Percentiles rank a stretch among this genome's conserved stretches.
Conservation (phyloP, 2,888 invertebrate genomes). For the Chironomus tentans region DNA sequence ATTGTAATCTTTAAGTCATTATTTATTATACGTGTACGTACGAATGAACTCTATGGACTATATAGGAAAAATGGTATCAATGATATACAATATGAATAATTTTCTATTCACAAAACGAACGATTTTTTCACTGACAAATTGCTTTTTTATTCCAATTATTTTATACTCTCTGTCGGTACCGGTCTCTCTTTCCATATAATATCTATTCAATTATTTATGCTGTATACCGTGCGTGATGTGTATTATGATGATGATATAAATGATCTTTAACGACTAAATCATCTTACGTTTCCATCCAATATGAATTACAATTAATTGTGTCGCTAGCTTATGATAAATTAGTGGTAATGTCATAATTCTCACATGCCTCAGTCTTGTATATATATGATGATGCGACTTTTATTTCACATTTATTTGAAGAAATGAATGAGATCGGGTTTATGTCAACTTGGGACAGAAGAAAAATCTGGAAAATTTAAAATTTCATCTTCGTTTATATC, state of each 20-base stretch:
- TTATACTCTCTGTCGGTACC: background rate
- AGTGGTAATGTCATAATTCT: constrained; percentile 6
- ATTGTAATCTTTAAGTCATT: constrained; percentile 4
- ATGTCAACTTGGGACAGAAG: background rate
- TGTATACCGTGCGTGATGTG: background rate
- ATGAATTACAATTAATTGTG: constrained; percentile 8
- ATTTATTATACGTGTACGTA: background rate
- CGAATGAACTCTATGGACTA: no score
- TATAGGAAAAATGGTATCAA: background rate
- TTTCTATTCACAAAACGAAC: background rate
- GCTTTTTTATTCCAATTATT: constrained; percentile 26
- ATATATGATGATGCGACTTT: background rate
- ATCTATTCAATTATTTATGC: background rate
- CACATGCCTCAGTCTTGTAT: background rate
- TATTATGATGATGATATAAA: background rate
- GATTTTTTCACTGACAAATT: constrained; percentile 26
- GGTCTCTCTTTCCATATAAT: no score
- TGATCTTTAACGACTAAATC: constrained; percentile 6
- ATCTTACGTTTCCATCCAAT: background rate
- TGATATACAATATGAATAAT: background rate
- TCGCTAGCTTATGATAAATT: constrained; percentile 8
- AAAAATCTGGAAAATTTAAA: background rate
- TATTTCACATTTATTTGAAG: background rate
- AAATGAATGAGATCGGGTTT: background rate
- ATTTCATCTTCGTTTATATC: background rate